Percentiles rank a stretch among this genome's conserved stretches.
Conservation (phyloP, 2,113 vertebrate genomes). For the Todiramphus saurophagus region DNA sequence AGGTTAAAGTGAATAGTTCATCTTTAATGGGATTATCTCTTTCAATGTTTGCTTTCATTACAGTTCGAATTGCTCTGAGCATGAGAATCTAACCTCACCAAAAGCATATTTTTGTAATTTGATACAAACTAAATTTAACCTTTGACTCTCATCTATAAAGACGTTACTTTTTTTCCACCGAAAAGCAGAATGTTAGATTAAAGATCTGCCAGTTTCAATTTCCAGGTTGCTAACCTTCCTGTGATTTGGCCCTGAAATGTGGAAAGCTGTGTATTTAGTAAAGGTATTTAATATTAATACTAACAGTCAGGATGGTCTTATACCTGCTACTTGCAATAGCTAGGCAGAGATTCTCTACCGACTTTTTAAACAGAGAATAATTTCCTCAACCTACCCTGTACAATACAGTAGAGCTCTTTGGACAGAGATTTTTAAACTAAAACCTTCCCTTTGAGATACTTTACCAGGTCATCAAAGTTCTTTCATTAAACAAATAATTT, state of each 20-base stretch:
- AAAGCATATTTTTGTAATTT: constrained; percentile 81
- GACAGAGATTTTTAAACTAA: background rate
- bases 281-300: background rate
- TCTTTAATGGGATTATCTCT: constrained; percentile 82
- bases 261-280: background rate
- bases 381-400: background rate
- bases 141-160: constrained; percentile 79
- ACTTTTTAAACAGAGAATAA: background rate
- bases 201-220: constrained; percentile 75
- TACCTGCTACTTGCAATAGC: background rate
- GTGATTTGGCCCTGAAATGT: constrained; percentile 58
- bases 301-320: background rate
- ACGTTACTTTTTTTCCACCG: constrained; percentile 62
- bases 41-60: constrained; percentile 81
- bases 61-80: constrained; percentile 71
- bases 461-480: background rate
- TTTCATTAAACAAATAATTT: constrained; percentile 19
- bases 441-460: background rate
- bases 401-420: background rate
- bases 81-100: constrained; percentile 80
- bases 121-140: constrained; percentile 84
- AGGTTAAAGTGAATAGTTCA: constrained; percentile 78
- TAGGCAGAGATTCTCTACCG: background rate
- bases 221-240: constrained; percentile 69
- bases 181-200: constrained; percentile 69